Conservation (phyloP, 2,888 invertebrate species). For the Eulithis prunata region DNA sequence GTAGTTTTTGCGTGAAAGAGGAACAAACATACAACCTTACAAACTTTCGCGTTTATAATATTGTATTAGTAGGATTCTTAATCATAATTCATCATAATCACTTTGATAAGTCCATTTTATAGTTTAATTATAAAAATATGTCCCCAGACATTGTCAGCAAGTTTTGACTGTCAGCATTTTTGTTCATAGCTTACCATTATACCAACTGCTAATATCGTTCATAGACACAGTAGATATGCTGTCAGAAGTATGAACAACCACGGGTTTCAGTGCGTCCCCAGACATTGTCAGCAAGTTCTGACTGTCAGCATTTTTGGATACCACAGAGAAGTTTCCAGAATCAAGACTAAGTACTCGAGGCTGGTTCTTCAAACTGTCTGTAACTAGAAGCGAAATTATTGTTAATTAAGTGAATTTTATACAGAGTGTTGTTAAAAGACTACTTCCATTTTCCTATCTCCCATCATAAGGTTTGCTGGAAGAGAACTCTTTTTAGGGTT, state of each 20-base stretch:
- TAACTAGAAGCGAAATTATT: background rate
- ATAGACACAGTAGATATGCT: conserved; percentile 81
- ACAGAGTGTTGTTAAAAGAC: too few relatives aligned
- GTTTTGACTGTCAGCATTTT: conserved; percentile 62
- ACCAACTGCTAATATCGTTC: conserved; percentile 88
- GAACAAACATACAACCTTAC: too few relatives aligned
- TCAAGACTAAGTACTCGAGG: conserved; percentile 71
- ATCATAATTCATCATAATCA: too few relatives aligned
- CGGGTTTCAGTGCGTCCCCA: conserved; percentile 68
- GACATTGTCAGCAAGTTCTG: conserved; percentile 66
- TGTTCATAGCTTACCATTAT: conserved; percentile 76
- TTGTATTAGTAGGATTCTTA: too few relatives aligned
- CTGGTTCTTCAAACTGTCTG: conserved; percentile 61
- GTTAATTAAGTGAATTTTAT: too few relatives aligned
- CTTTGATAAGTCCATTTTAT: too few relatives aligned
- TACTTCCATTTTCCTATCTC: too few relatives aligned
- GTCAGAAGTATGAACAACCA: conserved; percentile 69
- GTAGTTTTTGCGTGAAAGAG: too few relatives aligned
- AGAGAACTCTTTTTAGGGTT: too few relatives aligned
- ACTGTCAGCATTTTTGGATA: conserved; percentile 64
- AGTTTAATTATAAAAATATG: background rate
- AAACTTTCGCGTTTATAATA: too few relatives aligned
- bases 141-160: conserved; percentile 69
- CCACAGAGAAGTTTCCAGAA: conserved; percentile 75
- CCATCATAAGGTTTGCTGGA: too few relatives aligned